Percentiles rank a stretch among this genome's conserved stretches.
These are phyloP conservation scores for Hypotaenidia philippensis DNA, from an alignment of 2,797 vertebrate species.

Conservation along the genomic window DNA sequence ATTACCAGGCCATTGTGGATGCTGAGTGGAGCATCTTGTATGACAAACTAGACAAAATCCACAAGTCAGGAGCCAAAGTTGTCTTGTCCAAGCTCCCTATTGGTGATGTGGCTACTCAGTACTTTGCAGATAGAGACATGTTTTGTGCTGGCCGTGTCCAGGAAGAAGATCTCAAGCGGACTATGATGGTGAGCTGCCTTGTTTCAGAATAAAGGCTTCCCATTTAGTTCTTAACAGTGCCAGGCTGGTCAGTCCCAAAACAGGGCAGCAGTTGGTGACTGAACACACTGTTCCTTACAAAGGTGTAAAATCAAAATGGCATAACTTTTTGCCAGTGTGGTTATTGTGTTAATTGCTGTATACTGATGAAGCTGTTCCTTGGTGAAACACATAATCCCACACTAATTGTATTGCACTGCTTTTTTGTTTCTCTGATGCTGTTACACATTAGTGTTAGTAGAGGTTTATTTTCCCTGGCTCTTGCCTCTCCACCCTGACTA, in stretches of 20 bases:
- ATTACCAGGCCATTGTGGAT: conserved; percentile 98
- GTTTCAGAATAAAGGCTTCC: accelerated
- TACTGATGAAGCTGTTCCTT: neutral
- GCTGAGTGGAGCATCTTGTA: conserved; percentile 98
- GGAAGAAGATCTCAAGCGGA: conserved; percentile 95
- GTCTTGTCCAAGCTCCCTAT: conserved; percentile 94
- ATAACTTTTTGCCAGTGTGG: accelerated
- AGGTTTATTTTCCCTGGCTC: neutral
- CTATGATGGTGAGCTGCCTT: conserved; percentile 91
- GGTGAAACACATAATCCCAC: neutral
- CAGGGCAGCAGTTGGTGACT: accelerated
- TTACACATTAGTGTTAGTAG: accelerated
- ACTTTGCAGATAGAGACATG: conserved; percentile 95
- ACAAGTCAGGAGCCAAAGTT: conserved; percentile 93
- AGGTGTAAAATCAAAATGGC: accelerated
- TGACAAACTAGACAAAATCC: conserved; percentile 95
- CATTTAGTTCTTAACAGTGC: accelerated
- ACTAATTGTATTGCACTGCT: accelerated
- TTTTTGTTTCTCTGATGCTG: neutral
- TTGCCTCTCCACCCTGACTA: neutral
- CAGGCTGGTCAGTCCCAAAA: neutral
- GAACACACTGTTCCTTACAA: accelerated
- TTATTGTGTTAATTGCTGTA: neutral
- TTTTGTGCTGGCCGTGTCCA: conserved; percentile 97
- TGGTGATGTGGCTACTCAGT: conserved; percentile 96